Evolutionary conservation across 2,888 invertebrate genomes (phyloP), one percentile per base, ranked within the genome.

Genomic region (Xylota segnis): DNA sequence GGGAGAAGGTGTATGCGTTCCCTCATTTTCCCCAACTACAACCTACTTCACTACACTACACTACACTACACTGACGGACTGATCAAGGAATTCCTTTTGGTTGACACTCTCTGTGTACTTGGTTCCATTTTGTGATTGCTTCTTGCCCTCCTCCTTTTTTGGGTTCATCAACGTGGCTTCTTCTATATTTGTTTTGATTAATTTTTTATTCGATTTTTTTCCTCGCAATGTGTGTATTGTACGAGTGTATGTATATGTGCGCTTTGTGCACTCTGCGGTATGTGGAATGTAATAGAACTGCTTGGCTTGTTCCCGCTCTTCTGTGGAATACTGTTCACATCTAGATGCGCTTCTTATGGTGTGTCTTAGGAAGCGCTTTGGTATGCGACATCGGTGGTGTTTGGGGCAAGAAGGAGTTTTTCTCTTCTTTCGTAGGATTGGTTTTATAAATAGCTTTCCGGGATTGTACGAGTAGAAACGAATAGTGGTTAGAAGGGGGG

Each of bases 211-310:
- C 34, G 50, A 34, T 54, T 37, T 58, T 56, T 16, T 18, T 12
- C 70, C n/a, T 37, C 32, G 14, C 43, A 43, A 14, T 43, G 43
- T 6, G 43, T 40, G 18, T 29, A 34, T 4, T 18, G 27, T 58
- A n/a, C n/a, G n/a, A 23, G 10, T 43, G 10, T 54, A 27, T 10
- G 27, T 43, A 29, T 59, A 23, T 34, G 52, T 18, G 7, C 14
- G 45, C 16, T 50, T 23, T 29, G 78, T 71, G 63, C 65, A 71
- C 65, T 72, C 65, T 66, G 75, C 63, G 79, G 75, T 75, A 84
- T 84, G 84, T 81, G 84, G 84, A 84, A 81, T 84, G 84, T 66
- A 45, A 71, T 71, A 65, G 65, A 84, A 81, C 75, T 58, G 84
- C 70, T 81, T 65, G 61, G 43, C 61, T 56, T 68, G 77, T 77